phyloP scores from a whole-genome alignment of 2,797 vertebrate genomes.

The Pachyuromys duprasi region DNA sequence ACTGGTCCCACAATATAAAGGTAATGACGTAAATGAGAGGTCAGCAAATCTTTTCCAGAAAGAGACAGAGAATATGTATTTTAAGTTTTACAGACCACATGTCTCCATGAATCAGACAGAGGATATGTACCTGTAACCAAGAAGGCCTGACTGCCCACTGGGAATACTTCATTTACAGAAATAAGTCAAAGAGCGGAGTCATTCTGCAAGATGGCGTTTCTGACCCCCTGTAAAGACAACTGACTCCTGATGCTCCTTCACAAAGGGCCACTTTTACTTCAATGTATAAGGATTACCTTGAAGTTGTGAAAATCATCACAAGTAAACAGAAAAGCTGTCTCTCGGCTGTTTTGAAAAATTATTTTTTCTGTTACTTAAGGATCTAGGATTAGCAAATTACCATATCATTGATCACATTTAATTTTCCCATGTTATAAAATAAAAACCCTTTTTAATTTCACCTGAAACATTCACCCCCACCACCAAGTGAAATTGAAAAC shows the following conservation, averaged over 20 bases:
- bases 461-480: neutral
- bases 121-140: neutral
- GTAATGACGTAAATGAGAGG: neutral
- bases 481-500: slow-evolving; percentile 35
- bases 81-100: neutral
- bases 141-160: neutral
- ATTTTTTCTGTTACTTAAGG: slow-evolving; percentile 41
- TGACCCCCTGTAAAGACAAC: neutral
- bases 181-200: neutral
- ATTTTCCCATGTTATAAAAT: slow-evolving; percentile 15
- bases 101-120: neutral
- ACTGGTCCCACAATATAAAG: neutral
- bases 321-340: slow-evolving; percentile 23
- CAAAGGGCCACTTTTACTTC: neutral
- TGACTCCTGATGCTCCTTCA: neutral
- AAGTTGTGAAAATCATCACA: neutral
- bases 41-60: neutral
- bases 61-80: neutral
- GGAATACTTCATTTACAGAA: neutral
- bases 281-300: neutral
- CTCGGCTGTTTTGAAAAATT: neutral
- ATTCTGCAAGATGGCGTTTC: neutral
- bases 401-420: neutral
- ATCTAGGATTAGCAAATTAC: slow-evolving; percentile 19
- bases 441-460: neutral